Base-by-base conservation (phyloP, 37 sponge, comb jelly and placozoan species). In the Tethya wilhelma region DNA sequence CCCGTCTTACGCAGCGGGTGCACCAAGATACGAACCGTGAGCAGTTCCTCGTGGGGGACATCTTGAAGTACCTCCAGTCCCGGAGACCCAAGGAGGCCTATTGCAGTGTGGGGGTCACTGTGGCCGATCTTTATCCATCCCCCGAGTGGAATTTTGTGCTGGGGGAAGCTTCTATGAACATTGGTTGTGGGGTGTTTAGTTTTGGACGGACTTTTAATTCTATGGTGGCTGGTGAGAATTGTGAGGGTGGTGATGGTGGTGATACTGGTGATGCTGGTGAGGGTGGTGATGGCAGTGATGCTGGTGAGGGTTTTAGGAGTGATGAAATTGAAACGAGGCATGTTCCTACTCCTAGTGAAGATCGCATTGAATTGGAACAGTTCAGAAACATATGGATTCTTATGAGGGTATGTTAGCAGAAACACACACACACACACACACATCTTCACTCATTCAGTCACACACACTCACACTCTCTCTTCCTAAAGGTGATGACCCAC, bases 71-170 rank as follows among this genome's bases (percentile, higher is more conserved):
- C 62, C 68, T 94, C 11, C 36, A 70, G 25, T 30, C 40, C 9
- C 59, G 65, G 1, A 39, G 70, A 62, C 77, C 71, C 0, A 69
- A 46, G 29, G 70, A 84, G 1, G 78, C 81, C 9, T 83, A 75
- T 44, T 79, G 86, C 64, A 53, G 83, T 1, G 31, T 90, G 38
- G 94, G 87, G 0, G 86, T 97, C 2, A 90, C 91, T 17, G 67
- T 77, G 31, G 84, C 78, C 8, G 97, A 97, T 58, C 80, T 97
- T 0, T 97, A 93, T 76, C 97, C 97, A 0, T 45, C 75, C n/a
- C 86, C 82, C 4, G 80, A 88, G 42, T 90, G 91, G 89, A 97
- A 97, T 78, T 97, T 97, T 72, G 91, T 87, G 28, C 83, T 97
- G 30, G 97, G 97, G 2, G 85, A 94, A 22, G 95, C 95, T 31